Conservation (phyloP, 2,797 vertebrate genomes). For the Myotis findleyi region DNA sequence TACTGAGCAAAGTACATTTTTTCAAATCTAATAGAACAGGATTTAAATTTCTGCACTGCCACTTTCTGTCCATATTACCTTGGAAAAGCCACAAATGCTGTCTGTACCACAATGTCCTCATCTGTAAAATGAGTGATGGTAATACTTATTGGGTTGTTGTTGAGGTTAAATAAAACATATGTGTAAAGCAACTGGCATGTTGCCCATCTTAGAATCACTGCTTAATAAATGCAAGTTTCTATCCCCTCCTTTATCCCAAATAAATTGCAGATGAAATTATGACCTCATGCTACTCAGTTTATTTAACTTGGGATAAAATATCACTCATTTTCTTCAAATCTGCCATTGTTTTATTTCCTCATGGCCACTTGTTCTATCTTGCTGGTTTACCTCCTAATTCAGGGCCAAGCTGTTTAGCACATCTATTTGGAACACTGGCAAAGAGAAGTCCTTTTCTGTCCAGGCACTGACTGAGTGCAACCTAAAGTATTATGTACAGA, state of each 20-base stretch:
- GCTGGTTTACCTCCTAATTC: background rate
- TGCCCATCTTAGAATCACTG: background rate
- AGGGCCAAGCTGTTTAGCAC: background rate
- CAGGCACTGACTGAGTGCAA: background rate
- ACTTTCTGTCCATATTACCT: background rate
- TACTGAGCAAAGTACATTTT: background rate
- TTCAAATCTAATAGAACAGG: background rate
- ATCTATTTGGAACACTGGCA: background rate
- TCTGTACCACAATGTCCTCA: background rate
- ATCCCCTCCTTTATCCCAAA: background rate
- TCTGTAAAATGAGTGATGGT: conserved; percentile 12
- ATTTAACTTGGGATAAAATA: background rate
- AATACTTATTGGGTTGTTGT: background rate
- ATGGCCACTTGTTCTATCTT: background rate
- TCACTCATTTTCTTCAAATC: background rate
- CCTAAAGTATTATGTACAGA: background rate
- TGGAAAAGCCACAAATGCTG: background rate
- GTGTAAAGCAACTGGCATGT: background rate
- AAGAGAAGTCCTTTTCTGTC: background rate
- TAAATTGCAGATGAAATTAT: background rate
- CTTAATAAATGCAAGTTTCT: background rate
- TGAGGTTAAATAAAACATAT: conserved; percentile 3
- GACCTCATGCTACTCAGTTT: background rate
- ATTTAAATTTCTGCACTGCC: background rate
- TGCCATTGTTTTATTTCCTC: background rate